Conservation (phyloP, 2,113 vertebrate species). For the Labrus mixtus region DNA sequence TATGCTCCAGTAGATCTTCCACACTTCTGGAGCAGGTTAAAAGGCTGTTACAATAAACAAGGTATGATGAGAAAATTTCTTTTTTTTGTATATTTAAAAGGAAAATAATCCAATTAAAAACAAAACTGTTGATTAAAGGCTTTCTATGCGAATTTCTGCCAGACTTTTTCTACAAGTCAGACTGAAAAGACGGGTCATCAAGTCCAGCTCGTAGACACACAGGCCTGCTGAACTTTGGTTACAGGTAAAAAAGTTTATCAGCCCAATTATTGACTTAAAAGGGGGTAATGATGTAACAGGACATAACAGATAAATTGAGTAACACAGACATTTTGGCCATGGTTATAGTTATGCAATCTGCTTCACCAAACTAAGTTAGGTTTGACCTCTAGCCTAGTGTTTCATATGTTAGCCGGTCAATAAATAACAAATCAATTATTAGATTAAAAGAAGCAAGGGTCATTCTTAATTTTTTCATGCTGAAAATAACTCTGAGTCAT, state of each 20-base stretch:
- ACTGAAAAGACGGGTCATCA: conserved; percentile 1
- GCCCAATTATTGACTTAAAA: neutral
- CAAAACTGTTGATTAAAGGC: too few relatives aligned
- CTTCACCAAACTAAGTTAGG: neutral
- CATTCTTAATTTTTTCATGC: neutral
- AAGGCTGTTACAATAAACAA: too few relatives aligned
- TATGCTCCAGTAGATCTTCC: too few relatives aligned
- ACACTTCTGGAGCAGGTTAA: too few relatives aligned
- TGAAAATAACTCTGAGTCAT: too few relatives aligned
- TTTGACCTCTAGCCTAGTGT: too few relatives aligned
- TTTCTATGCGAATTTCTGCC: too few relatives aligned
- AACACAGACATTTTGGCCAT: neutral
- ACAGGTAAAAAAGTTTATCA: neutral
- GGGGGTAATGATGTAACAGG: neutral
- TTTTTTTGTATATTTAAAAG: too few relatives aligned
- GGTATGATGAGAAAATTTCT: too few relatives aligned
- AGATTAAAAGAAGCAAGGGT: too few relatives aligned
- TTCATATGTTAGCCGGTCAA: neutral
- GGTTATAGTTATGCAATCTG: neutral
- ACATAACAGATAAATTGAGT: neutral
- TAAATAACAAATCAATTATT: neutral
- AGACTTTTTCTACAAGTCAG: conserved; percentile 6
- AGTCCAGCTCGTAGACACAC: neutral
- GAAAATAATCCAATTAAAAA: too few relatives aligned
- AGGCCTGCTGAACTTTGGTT: neutral